A percentile compares a stretch with the other conserved stretches of the same genome.
Conservation (phyloP, 2,888 invertebrate species). For the Xylophagus ater region DNA sequence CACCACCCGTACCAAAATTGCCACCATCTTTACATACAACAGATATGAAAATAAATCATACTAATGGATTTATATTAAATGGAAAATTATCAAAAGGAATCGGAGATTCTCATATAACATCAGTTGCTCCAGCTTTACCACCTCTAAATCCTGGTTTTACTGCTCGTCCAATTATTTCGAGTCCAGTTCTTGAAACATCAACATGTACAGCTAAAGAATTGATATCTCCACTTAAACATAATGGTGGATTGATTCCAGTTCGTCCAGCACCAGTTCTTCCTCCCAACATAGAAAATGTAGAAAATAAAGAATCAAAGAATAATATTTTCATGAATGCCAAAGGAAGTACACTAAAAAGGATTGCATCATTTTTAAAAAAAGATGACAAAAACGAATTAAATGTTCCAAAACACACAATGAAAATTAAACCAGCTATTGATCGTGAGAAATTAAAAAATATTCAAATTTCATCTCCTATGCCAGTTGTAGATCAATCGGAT, state of each 20-base stretch:
- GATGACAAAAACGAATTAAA: constrained; percentile 44
- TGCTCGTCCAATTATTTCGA: constrained; percentile 66
- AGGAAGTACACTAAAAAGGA: constrained; percentile 56
- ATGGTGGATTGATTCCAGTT: constrained; percentile 47
- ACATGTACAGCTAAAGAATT: constrained; percentile 68
- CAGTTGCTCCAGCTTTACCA: constrained; percentile 45
- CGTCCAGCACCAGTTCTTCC: constrained; percentile 49
- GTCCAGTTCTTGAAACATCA: constrained; percentile 69
- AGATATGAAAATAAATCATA: not conserved
- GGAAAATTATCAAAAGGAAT: not conserved
- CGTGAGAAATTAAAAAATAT: constrained; percentile 60
- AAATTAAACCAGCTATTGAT: constrained; percentile 55
- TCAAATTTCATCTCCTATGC: constrained; percentile 75
- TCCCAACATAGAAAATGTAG: constrained; percentile 20
- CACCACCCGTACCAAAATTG: constrained; percentile 54
- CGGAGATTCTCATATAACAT: not conserved
- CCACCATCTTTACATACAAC: constrained; percentile 25
- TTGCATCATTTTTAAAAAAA: constrained; percentile 64
- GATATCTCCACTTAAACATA: constrained; percentile 47
- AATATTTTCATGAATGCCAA: too few species aligned
- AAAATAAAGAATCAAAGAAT: constrained; percentile 28
- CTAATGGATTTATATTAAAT: not conserved
- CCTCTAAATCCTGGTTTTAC: constrained; percentile 51
- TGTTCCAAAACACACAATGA: constrained; percentile 45
- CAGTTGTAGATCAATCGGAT: constrained; percentile 50